phyloP scores from a whole-genome alignment of 2,113 vertebrate genomes.

The Myiagra hebetior region DNA sequence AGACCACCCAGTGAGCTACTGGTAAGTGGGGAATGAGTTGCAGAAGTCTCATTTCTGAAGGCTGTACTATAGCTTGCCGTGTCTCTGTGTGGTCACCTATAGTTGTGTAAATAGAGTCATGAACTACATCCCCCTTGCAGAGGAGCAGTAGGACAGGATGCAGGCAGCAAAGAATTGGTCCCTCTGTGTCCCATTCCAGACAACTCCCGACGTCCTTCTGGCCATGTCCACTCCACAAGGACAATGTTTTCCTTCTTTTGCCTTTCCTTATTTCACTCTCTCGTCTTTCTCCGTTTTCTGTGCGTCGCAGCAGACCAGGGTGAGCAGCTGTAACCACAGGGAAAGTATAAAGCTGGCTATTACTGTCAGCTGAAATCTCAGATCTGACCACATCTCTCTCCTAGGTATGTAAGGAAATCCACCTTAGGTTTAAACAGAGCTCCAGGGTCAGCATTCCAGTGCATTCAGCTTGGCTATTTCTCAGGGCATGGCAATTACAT shows the following conservation, averaged over 20 bases:
- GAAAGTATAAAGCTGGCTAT: neutral
- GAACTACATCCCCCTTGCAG: neutral
- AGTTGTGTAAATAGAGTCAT: neutral
- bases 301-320: neutral
- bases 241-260: neutral
- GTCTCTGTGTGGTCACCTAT: conserved; percentile 4
- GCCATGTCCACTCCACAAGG: neutral
- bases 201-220: neutral
- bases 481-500: neutral
- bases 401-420: neutral
- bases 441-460: neutral
- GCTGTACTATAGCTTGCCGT: neutral
- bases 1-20: neutral
- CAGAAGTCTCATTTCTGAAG: neutral
- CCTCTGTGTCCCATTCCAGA: neutral
- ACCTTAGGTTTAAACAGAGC: neutral
- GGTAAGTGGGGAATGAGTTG: neutral
- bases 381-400: neutral
- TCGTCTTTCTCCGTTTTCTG: neutral
- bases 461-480: neutral
- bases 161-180: neutral
- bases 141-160: neutral
- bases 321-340: conserved; percentile 32
- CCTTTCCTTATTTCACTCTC: neutral
- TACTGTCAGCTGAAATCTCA: neutral